Evolutionary conservation across 2,888 invertebrate genomes (phyloP).

Genomic region (Agrochola macilenta): DNA sequence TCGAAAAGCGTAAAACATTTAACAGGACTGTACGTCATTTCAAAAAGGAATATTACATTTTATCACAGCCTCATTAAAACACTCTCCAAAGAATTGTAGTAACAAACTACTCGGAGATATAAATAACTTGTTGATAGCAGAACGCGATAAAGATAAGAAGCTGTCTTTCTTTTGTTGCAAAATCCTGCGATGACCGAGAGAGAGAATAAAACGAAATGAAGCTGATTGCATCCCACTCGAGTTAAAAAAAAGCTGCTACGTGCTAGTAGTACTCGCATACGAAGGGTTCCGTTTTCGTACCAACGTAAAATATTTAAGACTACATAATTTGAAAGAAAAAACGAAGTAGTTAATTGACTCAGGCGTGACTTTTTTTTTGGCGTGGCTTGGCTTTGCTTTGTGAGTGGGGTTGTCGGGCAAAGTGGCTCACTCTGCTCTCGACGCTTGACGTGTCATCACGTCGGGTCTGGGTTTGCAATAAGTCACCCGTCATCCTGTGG

Average conservation of each 20-base stretch:
- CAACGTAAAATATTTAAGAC: too few relatives aligned
- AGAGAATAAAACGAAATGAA: constrained; percentile 31
- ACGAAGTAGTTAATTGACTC: too few relatives aligned
- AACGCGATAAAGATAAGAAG: constrained; percentile 31
- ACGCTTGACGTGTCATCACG: too few relatives aligned
- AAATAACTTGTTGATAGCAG: constrained; percentile 43
- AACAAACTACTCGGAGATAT: constrained; percentile 25
- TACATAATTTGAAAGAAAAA: too few relatives aligned
- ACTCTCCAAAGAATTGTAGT: constrained; percentile 13
- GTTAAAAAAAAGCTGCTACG: background rate
- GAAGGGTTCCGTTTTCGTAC: background rate
- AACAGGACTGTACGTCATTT: background rate
- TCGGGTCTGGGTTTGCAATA: too few relatives aligned
- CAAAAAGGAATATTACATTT: background rate
- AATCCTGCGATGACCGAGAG: constrained; percentile 10
- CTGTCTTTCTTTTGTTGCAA: constrained; percentile 34
- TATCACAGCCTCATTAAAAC: constrained; percentile 15
- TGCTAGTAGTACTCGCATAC: background rate
- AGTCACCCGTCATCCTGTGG: too few relatives aligned
- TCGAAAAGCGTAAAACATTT: background rate
- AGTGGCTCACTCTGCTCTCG: too few relatives aligned
- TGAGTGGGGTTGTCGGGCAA: too few relatives aligned
- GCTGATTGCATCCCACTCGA: constrained; percentile 11
- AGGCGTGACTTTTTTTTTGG: too few relatives aligned
- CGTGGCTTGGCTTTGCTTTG: too few relatives aligned